Evolutionary conservation across 2,113 vertebrate genomes (phyloP).

Genomic region (Lonchura striata): DNA sequence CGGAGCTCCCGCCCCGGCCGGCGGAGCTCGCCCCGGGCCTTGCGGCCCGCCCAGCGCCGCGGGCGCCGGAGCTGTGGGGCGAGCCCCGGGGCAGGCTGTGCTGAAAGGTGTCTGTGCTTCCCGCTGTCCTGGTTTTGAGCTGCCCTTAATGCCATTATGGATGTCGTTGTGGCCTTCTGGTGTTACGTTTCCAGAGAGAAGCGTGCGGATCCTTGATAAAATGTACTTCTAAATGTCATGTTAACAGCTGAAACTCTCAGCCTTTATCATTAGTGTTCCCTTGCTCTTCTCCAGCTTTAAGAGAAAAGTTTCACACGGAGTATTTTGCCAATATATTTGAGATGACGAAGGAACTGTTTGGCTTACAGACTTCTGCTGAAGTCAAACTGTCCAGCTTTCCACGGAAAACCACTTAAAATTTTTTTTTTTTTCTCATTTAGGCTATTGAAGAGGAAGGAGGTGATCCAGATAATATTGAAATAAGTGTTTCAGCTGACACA

Average conservation of each 20-base stretch:
- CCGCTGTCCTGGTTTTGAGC: too few relatives aligned
- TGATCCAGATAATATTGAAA: constrained; percentile 90
- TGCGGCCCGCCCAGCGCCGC: neutral
- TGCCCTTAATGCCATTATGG: neutral
- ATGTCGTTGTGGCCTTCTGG: neutral
- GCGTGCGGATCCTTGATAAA: neutral
- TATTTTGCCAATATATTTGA: neutral
- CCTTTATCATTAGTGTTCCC: fast-evolving
- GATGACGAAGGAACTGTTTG: neutral
- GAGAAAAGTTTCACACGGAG: neutral
- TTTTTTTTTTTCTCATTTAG: constrained; percentile 72
- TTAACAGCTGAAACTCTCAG: neutral
- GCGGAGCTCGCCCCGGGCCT: neutral
- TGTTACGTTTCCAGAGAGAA: neutral
- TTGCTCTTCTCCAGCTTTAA: neutral
- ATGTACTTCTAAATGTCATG: neutral
- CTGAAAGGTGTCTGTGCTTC: neutral
- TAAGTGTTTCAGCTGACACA: constrained; percentile 78
- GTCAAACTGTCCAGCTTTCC: neutral
- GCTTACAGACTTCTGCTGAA: neutral
- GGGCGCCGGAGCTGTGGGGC: neutral
- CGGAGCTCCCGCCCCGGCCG: neutral
- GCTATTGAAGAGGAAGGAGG: constrained; percentile 96
- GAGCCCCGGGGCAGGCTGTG: neutral
- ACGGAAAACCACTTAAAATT: neutral